These are phyloP conservation scores for Pagrus major DNA, from an alignment of 2,113 vertebrate genomes.

Conservation along the genomic window DNA sequence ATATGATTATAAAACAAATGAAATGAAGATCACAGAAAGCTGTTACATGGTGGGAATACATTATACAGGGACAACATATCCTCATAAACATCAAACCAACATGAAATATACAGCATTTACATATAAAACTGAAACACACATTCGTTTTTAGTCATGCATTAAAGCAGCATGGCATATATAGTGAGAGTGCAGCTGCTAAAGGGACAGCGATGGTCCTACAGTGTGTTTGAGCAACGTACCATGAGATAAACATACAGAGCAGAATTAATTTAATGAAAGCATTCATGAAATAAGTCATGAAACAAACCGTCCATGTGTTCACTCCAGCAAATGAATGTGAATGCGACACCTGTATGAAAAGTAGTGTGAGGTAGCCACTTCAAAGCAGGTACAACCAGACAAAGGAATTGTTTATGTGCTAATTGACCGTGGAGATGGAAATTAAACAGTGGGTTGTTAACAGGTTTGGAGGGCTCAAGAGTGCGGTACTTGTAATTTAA, in stretches of 20 bases:
- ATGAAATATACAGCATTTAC: slow-evolving; percentile 2
- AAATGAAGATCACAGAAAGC: background rate
- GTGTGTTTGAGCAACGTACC: slow-evolving; percentile 13
- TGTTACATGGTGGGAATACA: background rate
- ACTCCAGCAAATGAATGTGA: slow-evolving; percentile 22
- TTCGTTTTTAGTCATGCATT: background rate
- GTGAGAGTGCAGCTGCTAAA: background rate
- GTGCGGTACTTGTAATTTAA: slow-evolving; percentile 12
- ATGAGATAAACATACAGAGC: slow-evolving; percentile 19
- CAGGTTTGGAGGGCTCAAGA: slow-evolving; percentile 32
- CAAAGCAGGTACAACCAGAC: slow-evolving; percentile 17
- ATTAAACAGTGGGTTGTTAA: slow-evolving; percentile 34
- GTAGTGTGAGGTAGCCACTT: slow-evolving; percentile 12
- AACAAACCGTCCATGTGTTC: slow-evolving; percentile 19
- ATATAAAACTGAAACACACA: background rate
- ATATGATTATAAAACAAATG: background rate
- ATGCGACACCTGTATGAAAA: slow-evolving; percentile 21
- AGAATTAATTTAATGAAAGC: background rate
- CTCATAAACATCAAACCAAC: background rate
- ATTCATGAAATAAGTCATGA: slow-evolving; percentile 26
- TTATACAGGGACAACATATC: background rate
- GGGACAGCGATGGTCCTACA: background rate
- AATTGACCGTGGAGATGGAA: slow-evolving; percentile 17
- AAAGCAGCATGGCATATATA: background rate
- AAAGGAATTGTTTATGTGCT: slow-evolving; percentile 21